Conservation (phyloP, 37 sponge, comb jelly and placozoan genomes). For the Chondrilla cf. caribensis region DNA sequence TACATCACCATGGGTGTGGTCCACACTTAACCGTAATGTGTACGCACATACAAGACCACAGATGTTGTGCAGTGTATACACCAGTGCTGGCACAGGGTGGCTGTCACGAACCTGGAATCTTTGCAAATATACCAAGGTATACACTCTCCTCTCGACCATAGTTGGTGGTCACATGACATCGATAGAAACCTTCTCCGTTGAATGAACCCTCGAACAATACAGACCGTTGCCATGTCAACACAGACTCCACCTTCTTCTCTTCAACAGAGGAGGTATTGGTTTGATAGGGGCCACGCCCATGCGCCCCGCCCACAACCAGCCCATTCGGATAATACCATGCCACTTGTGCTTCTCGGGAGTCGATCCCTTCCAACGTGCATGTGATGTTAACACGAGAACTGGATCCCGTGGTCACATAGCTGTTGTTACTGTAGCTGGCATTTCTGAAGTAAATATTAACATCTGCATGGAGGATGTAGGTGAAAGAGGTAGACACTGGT, state of each 20-base stretch:
- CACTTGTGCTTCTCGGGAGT: neutral
- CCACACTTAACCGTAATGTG: too few relatives aligned
- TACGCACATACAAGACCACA: too few relatives aligned
- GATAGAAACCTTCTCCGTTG: conserved; percentile 19
- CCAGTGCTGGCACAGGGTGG: too few relatives aligned
- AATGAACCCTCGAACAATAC: neutral
- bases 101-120: neutral
- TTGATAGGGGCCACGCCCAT: neutral
- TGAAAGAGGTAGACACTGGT: too few relatives aligned
- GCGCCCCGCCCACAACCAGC: neutral
- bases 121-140: neutral
- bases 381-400: neutral
- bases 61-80: too few relatives aligned
- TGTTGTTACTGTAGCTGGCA: neutral
- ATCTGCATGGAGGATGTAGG: neutral
- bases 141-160: neutral
- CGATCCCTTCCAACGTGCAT: conserved; percentile 3
- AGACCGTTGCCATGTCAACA: neutral
- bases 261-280: neutral
- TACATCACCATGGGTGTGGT: too few relatives aligned
- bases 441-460: neutral
- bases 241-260: neutral
- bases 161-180: neutral
- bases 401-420: neutral
- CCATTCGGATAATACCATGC: conserved; percentile 18